phyloP scores from a whole-genome alignment of 1,140 invertebrate genomes.

The Orussus abietinus region DNA sequence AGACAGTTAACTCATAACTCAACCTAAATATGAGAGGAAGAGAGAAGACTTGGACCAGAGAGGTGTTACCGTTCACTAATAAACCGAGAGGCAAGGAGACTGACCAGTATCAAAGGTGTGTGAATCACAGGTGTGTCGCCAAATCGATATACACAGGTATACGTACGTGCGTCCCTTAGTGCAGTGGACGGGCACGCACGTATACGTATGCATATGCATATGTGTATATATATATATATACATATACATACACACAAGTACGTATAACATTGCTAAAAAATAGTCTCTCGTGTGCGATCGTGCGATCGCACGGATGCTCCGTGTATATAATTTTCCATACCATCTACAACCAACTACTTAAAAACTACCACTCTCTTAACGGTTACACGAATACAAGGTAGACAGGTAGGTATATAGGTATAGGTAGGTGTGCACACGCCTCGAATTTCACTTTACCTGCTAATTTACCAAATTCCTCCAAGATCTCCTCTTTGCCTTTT shows the following conservation, averaged over 20 bases:
- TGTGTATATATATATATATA: no score
- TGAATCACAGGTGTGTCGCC: no score
- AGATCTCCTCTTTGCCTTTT: slow-evolving; percentile 99
- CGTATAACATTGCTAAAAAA: no score
- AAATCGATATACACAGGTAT: no score
- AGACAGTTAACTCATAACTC: slow-evolving; percentile 46
- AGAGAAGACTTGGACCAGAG: slow-evolving; percentile 56
- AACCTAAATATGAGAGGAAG: slow-evolving; percentile 53
- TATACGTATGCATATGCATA: no score
- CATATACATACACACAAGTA: no score
- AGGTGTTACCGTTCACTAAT: slow-evolving; percentile 57
- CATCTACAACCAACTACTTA: slow-evolving; percentile 54
- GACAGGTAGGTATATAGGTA: slow-evolving; percentile 50
- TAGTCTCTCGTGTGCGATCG: no score
- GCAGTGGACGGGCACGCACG: no score
- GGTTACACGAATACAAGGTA: slow-evolving; percentile 40
- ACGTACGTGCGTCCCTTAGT: slow-evolving; percentile 20
- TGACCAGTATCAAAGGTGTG: slow-evolving; percentile 52
- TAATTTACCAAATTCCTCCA: slow-evolving; percentile 99
- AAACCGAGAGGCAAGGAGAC: slow-evolving; percentile 57
- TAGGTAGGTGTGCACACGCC: slow-evolving; percentile 53
- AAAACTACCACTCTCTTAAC: slow-evolving; percentile 54
- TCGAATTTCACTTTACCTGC: slow-evolving; percentile 91
- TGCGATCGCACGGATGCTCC: slow-evolving; percentile 42
- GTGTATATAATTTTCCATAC: slow-evolving; percentile 41